Base-by-base conservation (phyloP, 2,888 invertebrate genomes). In the Chrysodeixis includens region DNA sequence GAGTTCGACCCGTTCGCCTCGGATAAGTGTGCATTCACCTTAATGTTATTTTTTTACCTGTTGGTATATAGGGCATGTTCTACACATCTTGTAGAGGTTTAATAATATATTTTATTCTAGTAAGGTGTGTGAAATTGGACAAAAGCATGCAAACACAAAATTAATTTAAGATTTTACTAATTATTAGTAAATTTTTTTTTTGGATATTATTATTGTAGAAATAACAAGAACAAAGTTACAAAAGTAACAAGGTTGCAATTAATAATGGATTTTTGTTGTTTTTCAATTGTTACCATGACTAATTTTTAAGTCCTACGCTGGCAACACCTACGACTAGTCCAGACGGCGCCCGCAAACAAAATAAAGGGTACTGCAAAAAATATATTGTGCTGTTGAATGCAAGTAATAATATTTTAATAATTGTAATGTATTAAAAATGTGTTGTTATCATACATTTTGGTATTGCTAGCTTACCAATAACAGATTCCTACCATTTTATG, bases 331-430 rank as follows among this genome's bases (percentile, higher is more conserved):
- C 82, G 16, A 81, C 81, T 46, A 85, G 83, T 44, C 83, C 81
- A 18, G 78, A 83, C 22, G 67, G 70, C 57, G 60, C 69, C 56
- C 69, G 63, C 52, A 69, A 78, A 63, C 67, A 75, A 63, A 82
- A 83, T 66, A 88, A 84, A 87, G 83, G 89, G 89, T 90, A 88
- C 75, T 62, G 44, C 16, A 56, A 26, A 63, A 81, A 90, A 80
- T 82, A 84, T 6, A 26, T 26, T 81, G 86, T 89, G 74, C 62
- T 90, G 88, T 76, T 87, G 76, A 79, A 88, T 85, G 84, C 87
- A 89, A 87, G 85, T 88, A 83, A 78, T 79, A 69, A 79, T 68
- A 70, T 76, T 77, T 66, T 69, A 69, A 62, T 64, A n/a, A n/a
- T n/a, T 54, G 67, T 70, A 75, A 70, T 66, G 56, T 78, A 74